phyloP scores from a whole-genome alignment of 2,113 vertebrate genomes.

The Solea senegalensis region DNA sequence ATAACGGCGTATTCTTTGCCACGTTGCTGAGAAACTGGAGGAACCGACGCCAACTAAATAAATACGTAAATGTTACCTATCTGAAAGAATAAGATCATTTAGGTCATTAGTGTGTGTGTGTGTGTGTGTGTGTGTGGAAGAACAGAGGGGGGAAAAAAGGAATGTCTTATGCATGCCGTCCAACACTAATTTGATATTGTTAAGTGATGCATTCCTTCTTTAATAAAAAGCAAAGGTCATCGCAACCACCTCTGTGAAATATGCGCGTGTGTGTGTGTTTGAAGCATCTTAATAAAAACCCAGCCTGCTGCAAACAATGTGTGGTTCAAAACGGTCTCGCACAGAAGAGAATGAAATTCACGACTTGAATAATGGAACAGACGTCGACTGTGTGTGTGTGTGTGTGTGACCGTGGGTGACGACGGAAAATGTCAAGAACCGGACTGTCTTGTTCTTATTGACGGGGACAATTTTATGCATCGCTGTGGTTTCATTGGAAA shows the following conservation, averaged over 20 bases:
- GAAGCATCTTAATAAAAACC: constrained; percentile 4
- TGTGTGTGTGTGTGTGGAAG: background rate
- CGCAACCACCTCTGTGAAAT: constrained; percentile 32
- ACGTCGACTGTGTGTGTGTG: background rate
- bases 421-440: constrained; percentile 1
- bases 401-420: background rate
- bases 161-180: constrained; percentile 35
- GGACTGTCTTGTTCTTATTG: constrained; percentile 19
- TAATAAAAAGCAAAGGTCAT: constrained; percentile 64
- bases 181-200: constrained; percentile 64
- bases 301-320: background rate
- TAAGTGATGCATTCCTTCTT: constrained; percentile 72
- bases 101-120: background rate
- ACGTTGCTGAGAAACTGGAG: too few relatives aligned
- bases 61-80: background rate
- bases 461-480: background rate
- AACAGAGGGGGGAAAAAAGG: background rate
- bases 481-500: background rate
- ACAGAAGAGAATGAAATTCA: constrained; percentile 33
- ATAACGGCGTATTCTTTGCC: too few relatives aligned
- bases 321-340: background rate
- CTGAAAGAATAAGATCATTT: constrained; percentile 8
- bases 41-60: too few relatives aligned
- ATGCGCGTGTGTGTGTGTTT: constrained; percentile 28
- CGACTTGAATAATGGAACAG: constrained; percentile 3